These are phyloP conservation scores for Arctopsyche grandis DNA, from an alignment of 1,140 invertebrate genomes.

Conservation along the genomic window DNA sequence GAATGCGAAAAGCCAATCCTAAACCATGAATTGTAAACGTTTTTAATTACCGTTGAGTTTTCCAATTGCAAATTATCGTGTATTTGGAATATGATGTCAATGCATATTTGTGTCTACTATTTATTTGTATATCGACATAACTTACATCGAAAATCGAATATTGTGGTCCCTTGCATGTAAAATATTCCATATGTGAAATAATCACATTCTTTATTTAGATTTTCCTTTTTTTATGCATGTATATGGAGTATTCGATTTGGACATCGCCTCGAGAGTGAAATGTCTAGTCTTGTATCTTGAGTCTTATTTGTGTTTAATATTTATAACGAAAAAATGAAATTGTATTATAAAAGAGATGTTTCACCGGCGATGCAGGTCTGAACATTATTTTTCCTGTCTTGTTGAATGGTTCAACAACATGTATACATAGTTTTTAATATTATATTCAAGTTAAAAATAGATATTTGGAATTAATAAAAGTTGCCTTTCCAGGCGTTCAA, in stretches of 20 bases:
- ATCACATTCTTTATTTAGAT: not conserved
- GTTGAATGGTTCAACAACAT: no score
- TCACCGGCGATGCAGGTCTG: constrained; percentile 25
- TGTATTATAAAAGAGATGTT: constrained; percentile 46
- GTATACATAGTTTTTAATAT: no score
- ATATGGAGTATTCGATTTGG: not conserved
- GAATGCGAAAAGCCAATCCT: not conserved
- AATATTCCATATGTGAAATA: no score
- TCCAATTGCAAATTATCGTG: not conserved
- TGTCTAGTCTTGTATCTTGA: not conserved
- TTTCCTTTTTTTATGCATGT: not conserved
- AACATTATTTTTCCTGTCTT: constrained; percentile 19
- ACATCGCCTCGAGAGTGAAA: not conserved
- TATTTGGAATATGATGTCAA: constrained; percentile 2
- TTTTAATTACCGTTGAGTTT: not conserved
- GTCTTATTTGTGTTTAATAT: not conserved
- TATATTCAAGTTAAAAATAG: no score
- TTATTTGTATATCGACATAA: no score
- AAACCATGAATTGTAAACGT: not conserved
- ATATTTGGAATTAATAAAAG: no score
- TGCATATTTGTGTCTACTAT: no score
- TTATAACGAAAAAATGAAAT: constrained; percentile 42
- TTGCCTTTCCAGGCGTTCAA: no score
- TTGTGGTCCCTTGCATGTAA: no score
- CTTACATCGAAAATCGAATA: no score